Conservation (phyloP, 2,113 vertebrate genomes). For the Nyctereutes procyonoides region DNA sequence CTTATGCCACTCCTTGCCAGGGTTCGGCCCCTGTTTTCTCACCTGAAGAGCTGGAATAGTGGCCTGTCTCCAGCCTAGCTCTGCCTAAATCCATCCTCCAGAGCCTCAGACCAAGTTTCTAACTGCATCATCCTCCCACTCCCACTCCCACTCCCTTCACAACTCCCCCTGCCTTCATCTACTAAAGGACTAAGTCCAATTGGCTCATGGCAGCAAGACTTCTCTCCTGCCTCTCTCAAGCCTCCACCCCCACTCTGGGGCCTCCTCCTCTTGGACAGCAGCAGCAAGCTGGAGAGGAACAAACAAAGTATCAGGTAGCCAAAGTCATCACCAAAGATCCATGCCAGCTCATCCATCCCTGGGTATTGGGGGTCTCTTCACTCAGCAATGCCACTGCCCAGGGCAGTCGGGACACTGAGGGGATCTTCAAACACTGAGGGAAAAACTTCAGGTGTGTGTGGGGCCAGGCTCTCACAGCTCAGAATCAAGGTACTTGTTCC, state of each 20-base stretch:
- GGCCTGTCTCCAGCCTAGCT: neutral
- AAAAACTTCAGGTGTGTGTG: neutral
- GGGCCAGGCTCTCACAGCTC: neutral
- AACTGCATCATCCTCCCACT: neutral
- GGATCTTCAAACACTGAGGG: neutral
- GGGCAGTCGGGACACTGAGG: neutral
- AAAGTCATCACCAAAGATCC: neutral
- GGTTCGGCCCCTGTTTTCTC: neutral
- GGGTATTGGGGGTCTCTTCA: neutral
- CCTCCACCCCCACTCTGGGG: neutral
- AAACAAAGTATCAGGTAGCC: neutral
- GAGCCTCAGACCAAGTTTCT: neutral
- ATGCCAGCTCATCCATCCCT: neutral
- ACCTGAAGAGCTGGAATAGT: neutral
- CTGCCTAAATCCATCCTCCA: neutral
- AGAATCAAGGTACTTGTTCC: neutral
- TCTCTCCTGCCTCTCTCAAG: neutral
- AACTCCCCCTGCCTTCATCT: neutral
- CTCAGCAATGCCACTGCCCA: neutral
- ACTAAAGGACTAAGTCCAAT: neutral
- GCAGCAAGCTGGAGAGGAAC: neutral
- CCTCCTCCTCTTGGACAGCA: neutral
- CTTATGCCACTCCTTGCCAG: neutral
- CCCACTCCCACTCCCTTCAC: neutral
- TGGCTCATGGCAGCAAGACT: neutral